These are phyloP conservation scores for Notodonta ziczac DNA, from an alignment of 2,888 invertebrate species.

Conservation along the genomic window DNA sequence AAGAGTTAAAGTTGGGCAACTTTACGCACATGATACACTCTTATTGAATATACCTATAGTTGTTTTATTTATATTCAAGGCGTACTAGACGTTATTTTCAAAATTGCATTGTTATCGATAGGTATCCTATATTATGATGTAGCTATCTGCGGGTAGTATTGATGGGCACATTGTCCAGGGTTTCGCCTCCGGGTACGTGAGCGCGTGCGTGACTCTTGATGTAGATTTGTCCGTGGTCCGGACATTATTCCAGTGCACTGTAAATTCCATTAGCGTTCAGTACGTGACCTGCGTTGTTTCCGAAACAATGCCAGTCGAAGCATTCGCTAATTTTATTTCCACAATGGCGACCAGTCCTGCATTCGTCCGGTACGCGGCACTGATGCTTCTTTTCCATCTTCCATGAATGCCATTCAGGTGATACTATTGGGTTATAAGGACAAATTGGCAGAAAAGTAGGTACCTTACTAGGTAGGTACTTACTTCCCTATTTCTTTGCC, in stretches of 20 bases:
- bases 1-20: too few species aligned
- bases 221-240: slow-evolving; percentile 32
- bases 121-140: background rate
- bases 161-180: slow-evolving; percentile 9
- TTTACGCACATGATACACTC: too few species aligned
- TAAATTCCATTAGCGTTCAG: slow-evolving; percentile 27
- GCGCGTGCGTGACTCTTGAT: slow-evolving; percentile 37
- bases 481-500: background rate
- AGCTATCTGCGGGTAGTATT: background rate
- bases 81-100: background rate
- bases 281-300: slow-evolving; percentile 7
- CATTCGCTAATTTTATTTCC: slow-evolving; percentile 7
- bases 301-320: background rate
- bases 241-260: slow-evolving; percentile 23
- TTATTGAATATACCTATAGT: too few species aligned
- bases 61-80: too few species aligned
- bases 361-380: background rate
- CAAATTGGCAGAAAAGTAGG: too few species aligned
- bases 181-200: slow-evolving; percentile 26
- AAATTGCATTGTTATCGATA: background rate
- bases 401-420: background rate
- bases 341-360: background rate
- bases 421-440: too few species aligned
- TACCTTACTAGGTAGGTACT: too few species aligned
- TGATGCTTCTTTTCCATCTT: background rate